These are phyloP conservation scores for Cylloceria caligata DNA, from an alignment of 2,888 invertebrate species.

Conservation along the genomic window DNA sequence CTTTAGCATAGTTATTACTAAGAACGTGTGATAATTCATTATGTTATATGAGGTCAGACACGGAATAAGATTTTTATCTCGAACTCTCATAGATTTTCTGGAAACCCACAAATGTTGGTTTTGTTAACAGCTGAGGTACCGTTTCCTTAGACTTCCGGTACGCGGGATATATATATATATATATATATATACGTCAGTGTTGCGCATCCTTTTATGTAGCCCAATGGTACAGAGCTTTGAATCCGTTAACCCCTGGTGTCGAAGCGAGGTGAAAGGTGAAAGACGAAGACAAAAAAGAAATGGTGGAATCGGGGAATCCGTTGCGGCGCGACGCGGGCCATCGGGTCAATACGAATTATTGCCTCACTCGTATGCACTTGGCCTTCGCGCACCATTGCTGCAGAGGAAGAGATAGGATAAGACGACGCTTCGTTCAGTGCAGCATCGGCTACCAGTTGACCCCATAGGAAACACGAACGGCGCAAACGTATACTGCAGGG, in stretches of 20 bases:
- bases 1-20: neutral
- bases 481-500: neutral
- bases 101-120: too few relatives aligned
- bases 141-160: too few relatives aligned
- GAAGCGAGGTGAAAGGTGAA: constrained; percentile 4
- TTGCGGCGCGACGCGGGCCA: constrained; percentile 12
- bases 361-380: constrained; percentile 43
- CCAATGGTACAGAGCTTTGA: neutral
- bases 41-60: too few relatives aligned
- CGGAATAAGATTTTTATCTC: too few relatives aligned
- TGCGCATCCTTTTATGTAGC: neutral
- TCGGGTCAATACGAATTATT: constrained; percentile 38
- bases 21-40: neutral
- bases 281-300: constrained; percentile 18
- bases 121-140: too few relatives aligned
- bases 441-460: constrained; percentile 26
- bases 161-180: too few relatives aligned
- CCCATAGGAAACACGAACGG: constrained; percentile 8
- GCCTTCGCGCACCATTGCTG: constrained; percentile 16
- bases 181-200: too few relatives aligned
- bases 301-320: constrained; percentile 23
- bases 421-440: constrained; percentile 25
- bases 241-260: constrained; percentile 17
- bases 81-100: too few relatives aligned
- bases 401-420: constrained; percentile 18